A percentile compares a stretch with the other conserved stretches of the same genome.
These are phyloP conservation scores for Proctacanthus coquilletti DNA, from an alignment of 1,140 invertebrate genomes.

Conservation along the genomic window DNA sequence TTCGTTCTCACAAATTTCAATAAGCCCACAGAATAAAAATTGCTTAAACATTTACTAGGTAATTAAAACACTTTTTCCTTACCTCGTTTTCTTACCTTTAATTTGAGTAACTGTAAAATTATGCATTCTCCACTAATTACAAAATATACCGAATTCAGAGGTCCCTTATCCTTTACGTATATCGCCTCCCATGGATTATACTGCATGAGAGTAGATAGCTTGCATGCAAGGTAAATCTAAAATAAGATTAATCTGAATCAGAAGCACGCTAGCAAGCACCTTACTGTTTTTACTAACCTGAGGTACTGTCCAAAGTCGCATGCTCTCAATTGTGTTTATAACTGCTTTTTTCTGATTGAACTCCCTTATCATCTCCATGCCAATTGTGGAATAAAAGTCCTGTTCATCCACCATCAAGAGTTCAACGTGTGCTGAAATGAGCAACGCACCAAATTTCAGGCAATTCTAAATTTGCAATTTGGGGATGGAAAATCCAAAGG, in stretches of 20 bases:
- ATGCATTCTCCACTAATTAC: constrained; percentile 24
- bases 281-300: too few relatives aligned
- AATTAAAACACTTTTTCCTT: too few relatives aligned
- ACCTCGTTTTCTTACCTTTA: constrained; percentile 14
- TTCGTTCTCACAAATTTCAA: too few relatives aligned
- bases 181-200: constrained; percentile 21
- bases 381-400: constrained; percentile 14
- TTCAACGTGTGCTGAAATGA: constrained; percentile 16
- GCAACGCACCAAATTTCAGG: too few relatives aligned
- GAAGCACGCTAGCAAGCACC: too few relatives aligned
- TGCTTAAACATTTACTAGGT: too few relatives aligned
- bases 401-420: constrained; percentile 15
- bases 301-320: constrained; percentile 14
- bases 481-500: too few relatives aligned
- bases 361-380: constrained; percentile 13
- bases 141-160: constrained; percentile 19
- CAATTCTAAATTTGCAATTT: too few relatives aligned
- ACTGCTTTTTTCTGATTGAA: constrained; percentile 20
- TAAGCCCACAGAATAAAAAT: too few relatives aligned
- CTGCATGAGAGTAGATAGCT: constrained; percentile 13
- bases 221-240: constrained; percentile 19
- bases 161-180: constrained; percentile 16
- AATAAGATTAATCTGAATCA: neutral
- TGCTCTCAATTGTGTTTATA: constrained; percentile 21
- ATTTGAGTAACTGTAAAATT: constrained; percentile 20